Evolutionary conservation across 1,140 invertebrate species (phyloP), one percentile per base, ranked within the genome.

Genomic region (Oreohelix idahoensis): DNA sequence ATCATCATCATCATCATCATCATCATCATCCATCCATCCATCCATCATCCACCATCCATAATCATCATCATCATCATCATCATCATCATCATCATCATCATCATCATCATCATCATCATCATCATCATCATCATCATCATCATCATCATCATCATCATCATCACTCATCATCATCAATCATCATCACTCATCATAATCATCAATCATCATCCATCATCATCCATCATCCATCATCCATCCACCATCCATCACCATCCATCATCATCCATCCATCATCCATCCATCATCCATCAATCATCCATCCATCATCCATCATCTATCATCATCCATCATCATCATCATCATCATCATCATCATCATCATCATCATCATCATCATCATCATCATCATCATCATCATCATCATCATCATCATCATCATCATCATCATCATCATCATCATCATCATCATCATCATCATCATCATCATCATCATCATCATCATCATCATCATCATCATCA

Each of bases 1-100:
- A 58, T 58, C 53, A 58, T 58, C 53, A 58, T 58, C 53, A 58
- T 58, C 53, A n/a, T 58, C 53, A 58, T 58, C 53, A n/a, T 58
- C 53, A n/a, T n/a, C n/a, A n/a, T n/a, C n/a, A n/a, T n/a, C n/a
- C n/a, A n/a, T n/a, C n/a, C n/a, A n/a, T n/a, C n/a, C n/a, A n/a
- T n/a, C n/a, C n/a, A n/a, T n/a, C n/a, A n/a, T n/a, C n/a, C n/a
- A n/a, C n/a, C n/a, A n/a, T n/a, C n/a, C n/a, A n/a, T n/a, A n/a
- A n/a, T n/a, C n/a, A n/a, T n/a, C n/a, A n/a, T n/a, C n/a, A 58
- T 58, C 53, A 58, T 58, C 53, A 58, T 58, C 53, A 58, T 58
- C 53, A 58, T 58, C 53, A 58, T 58, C 53, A 58, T 58, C 53
- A 58, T 58, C 53, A 58, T 58, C 53, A 58, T 58, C 53, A 58